Conservation (phyloP, 2,797 vertebrate genomes). For the Typhlichthys eigenmanni region DNA sequence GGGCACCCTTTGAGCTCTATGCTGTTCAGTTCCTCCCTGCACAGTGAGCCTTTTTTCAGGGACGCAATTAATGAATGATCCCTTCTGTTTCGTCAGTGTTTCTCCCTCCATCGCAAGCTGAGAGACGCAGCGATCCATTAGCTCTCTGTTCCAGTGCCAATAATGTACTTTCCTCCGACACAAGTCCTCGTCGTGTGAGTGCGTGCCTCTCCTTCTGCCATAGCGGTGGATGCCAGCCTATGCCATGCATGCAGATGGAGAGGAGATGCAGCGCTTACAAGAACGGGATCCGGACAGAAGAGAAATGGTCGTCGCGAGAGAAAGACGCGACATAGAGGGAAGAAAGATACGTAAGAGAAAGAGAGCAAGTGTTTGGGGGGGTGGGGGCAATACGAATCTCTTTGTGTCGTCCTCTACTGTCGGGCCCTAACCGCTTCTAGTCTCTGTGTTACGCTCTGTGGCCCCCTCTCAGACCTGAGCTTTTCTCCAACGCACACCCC, state of each 20-base stretch:
- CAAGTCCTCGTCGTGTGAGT: conserved; percentile 74
- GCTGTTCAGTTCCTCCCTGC: conserved; percentile 4
- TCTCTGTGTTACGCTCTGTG: conserved; percentile 77
- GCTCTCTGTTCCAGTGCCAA: conserved; percentile 75
- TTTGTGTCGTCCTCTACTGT: conserved; percentile 75
- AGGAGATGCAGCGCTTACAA: conserved; percentile 1
- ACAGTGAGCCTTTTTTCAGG: conserved; percentile 5
- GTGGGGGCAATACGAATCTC: conserved; percentile 63
- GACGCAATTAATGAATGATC: background rate
- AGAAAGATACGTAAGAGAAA: background rate
- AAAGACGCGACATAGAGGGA: background rate
- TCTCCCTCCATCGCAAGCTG: conserved; percentile 74
- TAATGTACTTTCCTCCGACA: conserved; percentile 85
- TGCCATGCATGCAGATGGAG: conserved; percentile 59
- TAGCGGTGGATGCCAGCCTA: conserved; percentile 64
- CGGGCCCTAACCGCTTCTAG: conserved; percentile 74
- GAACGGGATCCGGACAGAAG: background rate
- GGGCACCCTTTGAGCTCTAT: conserved; percentile 29
- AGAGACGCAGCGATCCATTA: conserved; percentile 82
- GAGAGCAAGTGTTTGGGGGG: conserved; percentile 29
- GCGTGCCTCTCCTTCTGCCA: conserved; percentile 74
- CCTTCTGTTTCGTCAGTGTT: conserved; percentile 22
- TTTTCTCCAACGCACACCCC: conserved; percentile 72
- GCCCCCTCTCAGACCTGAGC: conserved; percentile 74
- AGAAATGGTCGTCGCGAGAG: background rate